Evolutionary conservation across 2,797 vertebrate species (phyloP).

Genomic region (Enoplosus armatus): DNA sequence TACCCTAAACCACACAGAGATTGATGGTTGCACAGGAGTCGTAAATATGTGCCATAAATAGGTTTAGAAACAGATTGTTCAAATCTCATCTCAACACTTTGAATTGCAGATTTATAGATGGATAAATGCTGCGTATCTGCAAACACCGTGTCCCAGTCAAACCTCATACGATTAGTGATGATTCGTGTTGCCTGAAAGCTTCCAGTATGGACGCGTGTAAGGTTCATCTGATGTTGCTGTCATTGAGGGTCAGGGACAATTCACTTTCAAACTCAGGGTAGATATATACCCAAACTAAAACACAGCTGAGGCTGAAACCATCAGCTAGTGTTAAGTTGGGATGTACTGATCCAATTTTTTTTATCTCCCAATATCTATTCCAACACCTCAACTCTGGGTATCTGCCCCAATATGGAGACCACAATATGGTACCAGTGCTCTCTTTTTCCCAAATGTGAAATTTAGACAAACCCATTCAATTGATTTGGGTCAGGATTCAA

Average conservation of each 20-base stretch:
- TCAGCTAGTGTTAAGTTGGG: not conserved
- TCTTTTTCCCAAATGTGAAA: not conserved
- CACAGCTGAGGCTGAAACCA: not conserved
- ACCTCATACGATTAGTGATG: not conserved
- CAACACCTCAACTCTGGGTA: not conserved
- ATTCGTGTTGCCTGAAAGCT: not conserved
- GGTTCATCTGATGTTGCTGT: not conserved
- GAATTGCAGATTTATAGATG: slow-evolving; percentile 32
- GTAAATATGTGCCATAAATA: slow-evolving; percentile 23
- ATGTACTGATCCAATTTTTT: not conserved
- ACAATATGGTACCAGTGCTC: not conserved
- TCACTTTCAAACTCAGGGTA: not conserved
- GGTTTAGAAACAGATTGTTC: slow-evolving; percentile 25
- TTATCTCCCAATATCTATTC: not conserved
- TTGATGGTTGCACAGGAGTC: slow-evolving; percentile 30
- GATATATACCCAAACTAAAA: not conserved
- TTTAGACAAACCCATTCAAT: not conserved
- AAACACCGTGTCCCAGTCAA: not conserved
- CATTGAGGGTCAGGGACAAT: not conserved
- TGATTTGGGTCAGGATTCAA: not conserved
- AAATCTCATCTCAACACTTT: slow-evolving; percentile 13
- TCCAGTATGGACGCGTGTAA: not conserved
- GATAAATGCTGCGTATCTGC: not conserved
- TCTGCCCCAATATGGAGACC: not conserved
- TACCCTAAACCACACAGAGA: slow-evolving; percentile 16